Conservation (phyloP, 2,888 invertebrate species). For the Drosophila hawaiiensis region DNA sequence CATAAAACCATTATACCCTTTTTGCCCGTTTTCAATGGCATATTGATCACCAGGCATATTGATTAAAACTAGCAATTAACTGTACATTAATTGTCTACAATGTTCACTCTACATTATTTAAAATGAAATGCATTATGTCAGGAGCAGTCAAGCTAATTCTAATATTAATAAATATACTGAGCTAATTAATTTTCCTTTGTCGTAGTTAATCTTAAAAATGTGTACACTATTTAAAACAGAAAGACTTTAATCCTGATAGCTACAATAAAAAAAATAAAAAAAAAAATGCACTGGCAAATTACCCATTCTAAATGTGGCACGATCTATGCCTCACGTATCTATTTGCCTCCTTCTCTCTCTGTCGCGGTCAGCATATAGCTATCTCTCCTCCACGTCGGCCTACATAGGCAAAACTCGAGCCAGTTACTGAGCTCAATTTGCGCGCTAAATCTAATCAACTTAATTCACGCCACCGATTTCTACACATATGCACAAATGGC, state of each 20-base stretch:
- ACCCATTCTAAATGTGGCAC: conserved; percentile 46
- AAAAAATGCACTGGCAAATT: conserved; percentile 38
- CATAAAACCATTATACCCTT: neutral
- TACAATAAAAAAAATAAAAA: conserved; percentile 2
- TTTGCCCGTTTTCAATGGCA: too few relatives aligned
- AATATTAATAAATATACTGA: neutral
- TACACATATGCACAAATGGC: conserved; percentile 23
- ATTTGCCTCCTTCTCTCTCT: neutral
- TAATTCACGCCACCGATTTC: conserved; percentile 71
- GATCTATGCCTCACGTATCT: conserved; percentile 4
- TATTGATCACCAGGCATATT: neutral
- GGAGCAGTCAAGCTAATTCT: neutral
- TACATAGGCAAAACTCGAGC: conserved; percentile 20
- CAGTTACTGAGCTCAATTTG: conserved; percentile 58
- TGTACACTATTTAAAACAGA: conserved; percentile 17
- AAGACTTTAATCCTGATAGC: conserved; percentile 33
- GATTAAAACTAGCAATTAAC: neutral
- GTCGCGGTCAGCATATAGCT: neutral
- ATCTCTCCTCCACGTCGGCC: conserved; percentile 16
- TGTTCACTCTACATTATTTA: neutral
- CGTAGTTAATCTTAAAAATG: conserved; percentile 7
- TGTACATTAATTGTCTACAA: neutral
- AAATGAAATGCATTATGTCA: neutral
- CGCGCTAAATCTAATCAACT: conserved; percentile 78
- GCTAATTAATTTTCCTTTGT: neutral